Conservation (phyloP, 1,140 invertebrate species). For the Metopolophium dirhodum region DNA sequence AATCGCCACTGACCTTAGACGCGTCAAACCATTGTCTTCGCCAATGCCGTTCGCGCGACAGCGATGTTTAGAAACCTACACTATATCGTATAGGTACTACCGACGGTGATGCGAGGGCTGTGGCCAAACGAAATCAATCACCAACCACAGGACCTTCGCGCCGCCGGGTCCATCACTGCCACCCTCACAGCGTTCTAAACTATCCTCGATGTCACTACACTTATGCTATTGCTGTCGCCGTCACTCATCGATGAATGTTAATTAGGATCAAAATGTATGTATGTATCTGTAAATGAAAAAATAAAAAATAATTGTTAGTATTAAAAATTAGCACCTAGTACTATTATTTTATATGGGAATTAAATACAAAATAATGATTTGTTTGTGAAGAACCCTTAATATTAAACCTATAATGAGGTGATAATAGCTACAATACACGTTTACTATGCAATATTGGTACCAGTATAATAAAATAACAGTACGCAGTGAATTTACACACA, state of each 20-base stretch:
- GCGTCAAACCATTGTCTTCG: background rate
- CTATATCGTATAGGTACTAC: too few species aligned
- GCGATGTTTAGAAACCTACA: background rate
- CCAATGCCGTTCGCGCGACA: background rate
- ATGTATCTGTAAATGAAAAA: background rate
- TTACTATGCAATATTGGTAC: background rate
- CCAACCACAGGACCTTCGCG: background rate
- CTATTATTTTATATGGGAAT: background rate
- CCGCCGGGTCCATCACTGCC: too few species aligned
- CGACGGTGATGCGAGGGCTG: too few species aligned
- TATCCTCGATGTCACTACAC: background rate
- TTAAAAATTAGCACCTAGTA: background rate
- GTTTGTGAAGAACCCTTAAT: too few species aligned
- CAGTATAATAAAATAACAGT: background rate
- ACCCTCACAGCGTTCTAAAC: background rate
- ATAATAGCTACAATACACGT: background rate
- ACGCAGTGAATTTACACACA: background rate
- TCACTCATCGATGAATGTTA: background rate
- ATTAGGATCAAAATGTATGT: background rate
- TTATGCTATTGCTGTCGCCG: background rate
- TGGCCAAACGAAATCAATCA: background rate
- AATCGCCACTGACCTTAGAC: background rate
- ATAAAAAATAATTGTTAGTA: background rate
- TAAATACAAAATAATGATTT: too few species aligned
- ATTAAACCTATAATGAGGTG: background rate